Evolutionary conservation across 2,113 vertebrate species (phyloP).

Genomic region (Emberiza fucata): DNA sequence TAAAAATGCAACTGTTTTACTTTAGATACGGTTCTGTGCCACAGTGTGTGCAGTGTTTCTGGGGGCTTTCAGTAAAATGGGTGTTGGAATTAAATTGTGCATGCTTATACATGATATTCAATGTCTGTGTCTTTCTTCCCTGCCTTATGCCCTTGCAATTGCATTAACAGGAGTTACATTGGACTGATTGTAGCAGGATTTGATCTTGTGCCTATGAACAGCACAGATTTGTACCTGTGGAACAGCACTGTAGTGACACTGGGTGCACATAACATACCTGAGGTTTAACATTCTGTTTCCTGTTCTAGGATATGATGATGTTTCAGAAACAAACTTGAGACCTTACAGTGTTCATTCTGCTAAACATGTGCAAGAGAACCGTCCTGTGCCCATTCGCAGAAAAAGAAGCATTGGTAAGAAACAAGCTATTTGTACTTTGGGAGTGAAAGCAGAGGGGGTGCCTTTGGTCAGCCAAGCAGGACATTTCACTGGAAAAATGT

Average conservation of each 20-base stretch:
- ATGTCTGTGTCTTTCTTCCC: background rate
- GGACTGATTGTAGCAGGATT: background rate
- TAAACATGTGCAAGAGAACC: conserved; percentile 83
- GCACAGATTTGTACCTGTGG: background rate
- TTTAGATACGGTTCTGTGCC: background rate
- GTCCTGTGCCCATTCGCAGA: conserved; percentile 84
- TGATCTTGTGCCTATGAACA: background rate
- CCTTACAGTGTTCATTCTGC: conserved; percentile 74
- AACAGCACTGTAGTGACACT: fast-evolving
- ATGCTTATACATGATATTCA: background rate
- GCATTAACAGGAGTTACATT: background rate
- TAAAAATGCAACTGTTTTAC: background rate
- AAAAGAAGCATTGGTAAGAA: conserved; percentile 93
- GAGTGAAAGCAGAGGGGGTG: background rate
- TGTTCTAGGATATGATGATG: conserved; percentile 85
- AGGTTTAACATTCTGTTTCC: background rate
- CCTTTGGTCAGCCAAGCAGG: conserved; percentile 23
- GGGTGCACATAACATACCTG: background rate
- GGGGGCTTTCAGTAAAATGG: background rate
- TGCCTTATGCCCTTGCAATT: background rate
- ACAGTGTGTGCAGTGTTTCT: background rate
- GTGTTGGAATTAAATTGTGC: background rate
- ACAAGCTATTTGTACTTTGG: background rate
- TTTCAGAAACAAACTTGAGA: conserved; percentile 81
- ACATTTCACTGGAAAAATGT: conserved; percentile 20